Conservation (phyloP, 2,888 invertebrate species). For the Lasius fuliginosus region DNA sequence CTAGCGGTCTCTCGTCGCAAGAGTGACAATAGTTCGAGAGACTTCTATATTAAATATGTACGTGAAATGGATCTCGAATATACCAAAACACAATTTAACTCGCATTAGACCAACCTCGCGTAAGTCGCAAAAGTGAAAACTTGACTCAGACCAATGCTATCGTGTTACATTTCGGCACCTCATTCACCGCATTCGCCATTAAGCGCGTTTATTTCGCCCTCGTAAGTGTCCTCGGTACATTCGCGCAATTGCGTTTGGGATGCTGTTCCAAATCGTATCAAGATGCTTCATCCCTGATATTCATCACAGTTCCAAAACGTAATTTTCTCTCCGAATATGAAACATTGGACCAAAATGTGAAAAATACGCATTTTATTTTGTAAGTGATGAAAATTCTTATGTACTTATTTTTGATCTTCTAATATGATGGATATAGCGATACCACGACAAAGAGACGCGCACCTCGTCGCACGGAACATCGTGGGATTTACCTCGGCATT, state of each 20-base stretch:
- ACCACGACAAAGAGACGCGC: not conserved
- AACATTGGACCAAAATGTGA: not conserved
- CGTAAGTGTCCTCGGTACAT: not conserved
- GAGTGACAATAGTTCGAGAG: constrained; percentile 32
- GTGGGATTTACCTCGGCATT: constrained; percentile 35
- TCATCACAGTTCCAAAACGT: not conserved
- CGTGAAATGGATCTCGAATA: constrained; percentile 32
- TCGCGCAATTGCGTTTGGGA: not conserved
- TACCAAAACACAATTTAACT: constrained; percentile 46
- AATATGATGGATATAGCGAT: not conserved
- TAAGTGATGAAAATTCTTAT: not conserved
- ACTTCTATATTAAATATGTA: constrained; percentile 29
- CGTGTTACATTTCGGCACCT: constrained; percentile 22
- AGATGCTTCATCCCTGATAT: not conserved
- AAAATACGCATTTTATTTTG: not conserved
- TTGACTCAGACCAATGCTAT: constrained; percentile 4
- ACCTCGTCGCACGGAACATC: not conserved
- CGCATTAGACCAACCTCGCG: constrained; percentile 43
- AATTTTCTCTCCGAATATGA: not conserved
- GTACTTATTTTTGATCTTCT: not conserved
- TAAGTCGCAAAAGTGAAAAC: constrained; percentile 44
- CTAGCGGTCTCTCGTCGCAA: constrained; percentile 6
- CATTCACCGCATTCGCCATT: constrained; percentile 8
- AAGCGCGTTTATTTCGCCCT: constrained; percentile 10
- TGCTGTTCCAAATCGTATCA: not conserved